Conservation (phyloP, 2,888 invertebrate genomes). For the Sinotaia quadrata region DNA sequence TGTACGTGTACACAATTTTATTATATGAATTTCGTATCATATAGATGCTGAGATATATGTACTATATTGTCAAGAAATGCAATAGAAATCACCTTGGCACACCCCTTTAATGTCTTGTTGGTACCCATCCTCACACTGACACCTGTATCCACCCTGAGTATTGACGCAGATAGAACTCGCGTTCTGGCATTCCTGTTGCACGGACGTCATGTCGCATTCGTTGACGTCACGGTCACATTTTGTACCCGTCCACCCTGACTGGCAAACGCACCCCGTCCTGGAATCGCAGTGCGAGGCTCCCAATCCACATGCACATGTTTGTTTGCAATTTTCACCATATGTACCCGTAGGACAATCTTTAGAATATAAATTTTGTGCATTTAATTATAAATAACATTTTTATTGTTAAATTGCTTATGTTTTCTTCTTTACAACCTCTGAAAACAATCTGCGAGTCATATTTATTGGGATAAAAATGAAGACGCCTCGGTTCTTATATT, state of each 20-base stretch:
- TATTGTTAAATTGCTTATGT: too few species aligned
- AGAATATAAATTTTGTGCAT: too few species aligned
- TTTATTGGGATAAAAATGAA: too few species aligned
- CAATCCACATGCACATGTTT: constrained; percentile 6
- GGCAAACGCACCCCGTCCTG: background rate
- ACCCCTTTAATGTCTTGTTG: background rate
- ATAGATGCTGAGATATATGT: too few species aligned
- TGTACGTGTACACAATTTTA: too few species aligned
- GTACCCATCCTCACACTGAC: background rate
- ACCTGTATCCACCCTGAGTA: constrained; percentile 2
- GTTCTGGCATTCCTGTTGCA: background rate
- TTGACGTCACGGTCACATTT: constrained; percentile 9
- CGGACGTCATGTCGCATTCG: background rate
- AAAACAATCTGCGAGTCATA: too few species aligned
- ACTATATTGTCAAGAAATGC: too few species aligned
- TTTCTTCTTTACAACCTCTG: background rate
- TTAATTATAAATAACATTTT: too few species aligned
- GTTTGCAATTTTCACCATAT: constrained; percentile 2
- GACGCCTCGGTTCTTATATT: too few species aligned
- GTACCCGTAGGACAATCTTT: background rate
- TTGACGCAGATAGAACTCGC: background rate
- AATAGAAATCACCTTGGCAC: constrained; percentile 12
- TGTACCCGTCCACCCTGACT: constrained; percentile 1
- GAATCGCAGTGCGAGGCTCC: background rate
- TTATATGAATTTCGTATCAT: too few species aligned